phyloP scores from a whole-genome alignment of 2,888 invertebrate species.

The Acheta domesticus region DNA sequence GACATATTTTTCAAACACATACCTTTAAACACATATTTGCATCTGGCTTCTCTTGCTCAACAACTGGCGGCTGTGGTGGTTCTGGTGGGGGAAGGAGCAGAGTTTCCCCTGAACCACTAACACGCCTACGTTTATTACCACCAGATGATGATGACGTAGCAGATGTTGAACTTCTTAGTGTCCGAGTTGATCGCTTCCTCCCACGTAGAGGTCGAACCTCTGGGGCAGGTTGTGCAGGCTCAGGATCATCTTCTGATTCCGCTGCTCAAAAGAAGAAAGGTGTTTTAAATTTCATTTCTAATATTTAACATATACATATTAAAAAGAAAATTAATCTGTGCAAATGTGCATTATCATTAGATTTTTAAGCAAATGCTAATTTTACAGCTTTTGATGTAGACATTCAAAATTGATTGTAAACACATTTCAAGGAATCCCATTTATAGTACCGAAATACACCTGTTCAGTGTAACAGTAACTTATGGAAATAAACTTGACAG shows the following conservation, averaged over 20 bases:
- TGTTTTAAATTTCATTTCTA: too few species aligned
- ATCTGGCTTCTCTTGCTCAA: slow-evolving; percentile 67
- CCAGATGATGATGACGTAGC: slow-evolving; percentile 37
- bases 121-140: slow-evolving; percentile 46
- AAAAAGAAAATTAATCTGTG: too few species aligned
- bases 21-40: slow-evolving; percentile 81
- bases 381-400: too few species aligned
- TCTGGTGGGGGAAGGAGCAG: slow-evolving; percentile 50
- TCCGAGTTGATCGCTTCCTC: slow-evolving; percentile 39
- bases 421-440: too few species aligned
- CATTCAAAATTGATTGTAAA: too few species aligned
- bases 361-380: too few species aligned
- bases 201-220: slow-evolving; percentile 43
- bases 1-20: slow-evolving; percentile 29
- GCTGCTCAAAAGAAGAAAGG: slow-evolving; percentile 32
- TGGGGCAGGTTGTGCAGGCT: slow-evolving; percentile 40
- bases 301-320: too few species aligned
- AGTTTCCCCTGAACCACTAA: slow-evolving; percentile 48
- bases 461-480: too few species aligned
- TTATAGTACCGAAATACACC: too few species aligned
- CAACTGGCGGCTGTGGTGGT: slow-evolving; percentile 44
- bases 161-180: slow-evolving; percentile 37
- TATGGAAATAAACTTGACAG: too few species aligned
- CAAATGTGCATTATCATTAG: too few species aligned
- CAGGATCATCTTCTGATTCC: slow-evolving; percentile 46